Percentiles rank a stretch among this genome's conserved stretches.
These are phyloP conservation scores for Peromyscus melanophrys DNA, from an alignment of 2,797 vertebrate species.

Conservation along the genomic window DNA sequence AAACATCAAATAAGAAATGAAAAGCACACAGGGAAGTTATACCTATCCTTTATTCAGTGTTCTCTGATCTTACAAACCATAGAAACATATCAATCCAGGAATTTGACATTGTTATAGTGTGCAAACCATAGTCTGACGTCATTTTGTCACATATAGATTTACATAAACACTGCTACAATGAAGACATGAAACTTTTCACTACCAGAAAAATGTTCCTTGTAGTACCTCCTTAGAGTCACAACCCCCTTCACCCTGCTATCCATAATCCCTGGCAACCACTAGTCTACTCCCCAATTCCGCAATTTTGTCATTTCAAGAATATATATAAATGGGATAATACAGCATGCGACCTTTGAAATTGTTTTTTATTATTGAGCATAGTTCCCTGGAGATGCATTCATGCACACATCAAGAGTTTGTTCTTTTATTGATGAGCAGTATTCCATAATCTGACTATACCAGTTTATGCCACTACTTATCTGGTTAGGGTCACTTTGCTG, in stretches of 20 bases:
- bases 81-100: constrained; percentile 36
- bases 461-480: constrained; percentile 45
- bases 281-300: neutral
- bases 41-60: neutral
- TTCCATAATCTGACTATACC: neutral
- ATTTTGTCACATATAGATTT: constrained; percentile 53
- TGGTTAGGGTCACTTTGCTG: constrained; percentile 20
- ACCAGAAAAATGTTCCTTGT: neutral
- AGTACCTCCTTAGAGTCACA: neutral
- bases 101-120: neutral
- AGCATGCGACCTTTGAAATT: constrained; percentile 52
- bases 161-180: neutral
- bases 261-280: constrained; percentile 3
- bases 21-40: neutral
- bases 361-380: constrained; percentile 50
- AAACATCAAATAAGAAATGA: constrained; percentile 18
- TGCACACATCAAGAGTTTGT: neutral
- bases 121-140: neutral
- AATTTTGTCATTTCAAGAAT: constrained; percentile 58
- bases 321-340: constrained; percentile 30
- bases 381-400: constrained; percentile 36
- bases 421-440: constrained; percentile 37
- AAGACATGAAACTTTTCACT: constrained; percentile 24
- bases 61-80: constrained; percentile 43
- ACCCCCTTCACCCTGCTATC: neutral